A percentile compares a stretch with the other conserved stretches of the same genome.
Conservation (phyloP, 2,797 vertebrate species). For the Myripristis murdjan region DNA sequence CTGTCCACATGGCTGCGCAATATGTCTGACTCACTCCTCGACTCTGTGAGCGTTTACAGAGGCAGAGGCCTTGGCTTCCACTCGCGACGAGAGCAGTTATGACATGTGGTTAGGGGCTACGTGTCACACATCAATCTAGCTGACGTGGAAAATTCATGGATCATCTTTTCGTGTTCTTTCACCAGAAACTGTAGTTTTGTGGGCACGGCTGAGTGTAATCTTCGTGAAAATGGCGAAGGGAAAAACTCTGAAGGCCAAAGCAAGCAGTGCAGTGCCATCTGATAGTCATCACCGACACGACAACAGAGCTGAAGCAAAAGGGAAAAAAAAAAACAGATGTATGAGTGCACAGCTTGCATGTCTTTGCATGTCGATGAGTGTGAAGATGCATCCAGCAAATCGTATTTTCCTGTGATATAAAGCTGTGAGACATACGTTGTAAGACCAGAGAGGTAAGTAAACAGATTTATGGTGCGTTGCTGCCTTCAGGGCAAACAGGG, state of each 20-base stretch:
- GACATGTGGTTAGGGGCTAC: slow-evolving; percentile 26
- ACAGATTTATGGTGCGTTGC: slow-evolving; percentile 8
- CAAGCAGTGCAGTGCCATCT: slow-evolving; percentile 10
- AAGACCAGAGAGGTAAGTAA: neutral
- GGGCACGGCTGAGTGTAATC: slow-evolving; percentile 16
- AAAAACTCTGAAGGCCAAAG: slow-evolving; percentile 4
- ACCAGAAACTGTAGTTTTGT: slow-evolving; percentile 16
- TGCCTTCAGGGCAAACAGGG: neutral
- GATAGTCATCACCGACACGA: slow-evolving; percentile 44
- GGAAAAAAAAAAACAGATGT: slow-evolving; percentile 47
- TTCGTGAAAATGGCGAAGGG: neutral
- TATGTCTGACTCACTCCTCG: slow-evolving; percentile 24
- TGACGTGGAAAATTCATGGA: slow-evolving; percentile 8
- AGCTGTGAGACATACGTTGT: slow-evolving; percentile 24
- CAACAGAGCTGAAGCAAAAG: slow-evolving; percentile 11
- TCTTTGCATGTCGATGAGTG: slow-evolving; percentile 19
- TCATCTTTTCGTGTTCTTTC: slow-evolving; percentile 26
- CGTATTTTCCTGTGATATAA: slow-evolving; percentile 6
- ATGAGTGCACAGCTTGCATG: slow-evolving; percentile 38
- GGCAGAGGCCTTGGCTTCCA: neutral
- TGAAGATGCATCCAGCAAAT: slow-evolving; percentile 14
- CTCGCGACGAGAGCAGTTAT: slow-evolving; percentile 8
- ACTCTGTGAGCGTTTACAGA: too few species aligned
- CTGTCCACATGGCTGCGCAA: slow-evolving; percentile 16
- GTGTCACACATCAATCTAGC: slow-evolving; percentile 15